Conservation (phyloP, 2,113 vertebrate species). For the Dipodomys merriami region DNA sequence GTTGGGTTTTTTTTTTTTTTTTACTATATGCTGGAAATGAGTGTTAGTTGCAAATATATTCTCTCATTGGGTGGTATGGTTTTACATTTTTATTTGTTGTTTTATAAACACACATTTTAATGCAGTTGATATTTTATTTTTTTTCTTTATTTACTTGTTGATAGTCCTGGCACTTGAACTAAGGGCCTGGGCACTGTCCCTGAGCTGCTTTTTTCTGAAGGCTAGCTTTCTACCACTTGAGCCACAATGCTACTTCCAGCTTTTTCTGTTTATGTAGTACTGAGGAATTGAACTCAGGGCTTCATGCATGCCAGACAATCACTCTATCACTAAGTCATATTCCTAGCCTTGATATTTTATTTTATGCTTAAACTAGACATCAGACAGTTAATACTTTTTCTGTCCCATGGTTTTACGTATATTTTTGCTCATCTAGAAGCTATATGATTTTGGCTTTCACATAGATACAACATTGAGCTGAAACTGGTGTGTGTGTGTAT, state of each 20-base stretch:
- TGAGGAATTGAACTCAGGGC: no score
- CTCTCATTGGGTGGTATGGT: not conserved
- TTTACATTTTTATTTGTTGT: constrained; percentile 29
- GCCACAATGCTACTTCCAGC: no score
- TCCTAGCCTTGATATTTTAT: no score
- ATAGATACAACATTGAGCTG: not conserved
- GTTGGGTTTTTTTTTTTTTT: not conserved
- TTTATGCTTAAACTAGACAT: constrained; percentile 36
- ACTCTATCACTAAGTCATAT: no score
- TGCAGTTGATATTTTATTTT: not conserved
- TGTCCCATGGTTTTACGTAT: not conserved
- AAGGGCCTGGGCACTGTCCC: no score
- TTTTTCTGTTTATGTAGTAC: no score
- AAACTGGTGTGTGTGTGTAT: not conserved
- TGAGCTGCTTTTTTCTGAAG: no score
- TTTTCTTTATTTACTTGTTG: no score
- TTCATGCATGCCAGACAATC: no score
- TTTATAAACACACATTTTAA: constrained; percentile 38
- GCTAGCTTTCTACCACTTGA: no score
- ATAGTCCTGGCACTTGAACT: no score
- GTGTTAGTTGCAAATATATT: constrained; percentile 39
- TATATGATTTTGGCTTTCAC: not conserved
- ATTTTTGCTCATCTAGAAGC: constrained; percentile 26
- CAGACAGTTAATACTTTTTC: not conserved
- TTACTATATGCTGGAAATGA: constrained; percentile 58